Percentiles rank a stretch among this genome's conserved stretches.
These are phyloP conservation scores for Mylabris phalerata DNA, from an alignment of 1,140 invertebrate species.

Conservation along the genomic window DNA sequence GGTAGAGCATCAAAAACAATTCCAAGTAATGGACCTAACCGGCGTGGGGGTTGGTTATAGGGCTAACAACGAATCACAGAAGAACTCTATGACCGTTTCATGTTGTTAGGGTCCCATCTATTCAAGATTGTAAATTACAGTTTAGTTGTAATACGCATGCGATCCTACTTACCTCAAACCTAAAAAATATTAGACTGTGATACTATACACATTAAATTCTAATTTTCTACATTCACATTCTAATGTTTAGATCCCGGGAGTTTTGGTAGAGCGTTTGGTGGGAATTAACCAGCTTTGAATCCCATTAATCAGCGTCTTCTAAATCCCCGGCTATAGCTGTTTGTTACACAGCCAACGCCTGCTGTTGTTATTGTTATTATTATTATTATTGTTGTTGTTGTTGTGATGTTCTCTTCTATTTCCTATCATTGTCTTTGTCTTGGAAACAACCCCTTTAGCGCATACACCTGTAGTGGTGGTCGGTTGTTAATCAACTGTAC, in stretches of 20 bases:
- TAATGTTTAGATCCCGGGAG: conserved; percentile 32
- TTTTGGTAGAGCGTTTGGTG: conserved; percentile 43
- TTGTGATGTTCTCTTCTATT: neutral
- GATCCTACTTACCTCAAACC: conserved; percentile 24
- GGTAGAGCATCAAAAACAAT: conserved; percentile 39
- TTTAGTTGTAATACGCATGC: conserved; percentile 35
- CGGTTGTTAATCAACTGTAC: too few relatives aligned
- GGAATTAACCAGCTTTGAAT: conserved; percentile 43
- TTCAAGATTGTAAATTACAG: conserved; percentile 40
- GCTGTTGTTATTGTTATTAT: neutral
- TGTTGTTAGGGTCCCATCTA: conserved; percentile 23
- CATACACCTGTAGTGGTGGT: too few relatives aligned
- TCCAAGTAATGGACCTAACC: conserved; percentile 19
- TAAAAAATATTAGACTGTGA: conserved; percentile 23
- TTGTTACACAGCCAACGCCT: conserved; percentile 34
- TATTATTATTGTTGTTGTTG: neutral
- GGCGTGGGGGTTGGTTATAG: too few relatives aligned
- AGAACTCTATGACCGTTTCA: conserved; percentile 35
- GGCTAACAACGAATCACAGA: neutral
- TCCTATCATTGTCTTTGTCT: too few relatives aligned
- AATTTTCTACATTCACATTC: conserved; percentile 22
- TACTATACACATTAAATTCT: neutral
- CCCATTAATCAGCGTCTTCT: conserved; percentile 42
- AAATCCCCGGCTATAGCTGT: conserved; percentile 41
- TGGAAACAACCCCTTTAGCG: too few relatives aligned